Conservation (phyloP, 2,113 vertebrate genomes). For the Nycticryphes semicollaris region DNA sequence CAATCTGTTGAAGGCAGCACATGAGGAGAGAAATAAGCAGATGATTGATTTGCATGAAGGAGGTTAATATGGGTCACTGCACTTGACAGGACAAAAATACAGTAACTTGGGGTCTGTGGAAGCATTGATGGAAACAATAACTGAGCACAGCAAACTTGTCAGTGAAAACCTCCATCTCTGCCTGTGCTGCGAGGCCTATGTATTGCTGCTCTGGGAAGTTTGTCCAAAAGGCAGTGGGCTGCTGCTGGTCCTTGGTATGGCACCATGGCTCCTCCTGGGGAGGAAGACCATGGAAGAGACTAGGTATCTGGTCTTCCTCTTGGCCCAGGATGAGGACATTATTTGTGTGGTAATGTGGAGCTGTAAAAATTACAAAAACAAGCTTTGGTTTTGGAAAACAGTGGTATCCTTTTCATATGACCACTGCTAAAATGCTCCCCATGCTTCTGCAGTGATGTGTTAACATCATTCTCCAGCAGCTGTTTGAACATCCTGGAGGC, state of each 20-base stretch:
- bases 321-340: neutral
- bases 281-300: neutral
- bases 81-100: neutral
- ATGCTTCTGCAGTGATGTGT: neutral
- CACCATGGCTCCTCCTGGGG: accelerated
- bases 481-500: neutral
- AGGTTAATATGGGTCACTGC: neutral
- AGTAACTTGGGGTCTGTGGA: neutral
- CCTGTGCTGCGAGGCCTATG: neutral
- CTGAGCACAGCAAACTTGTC: accelerated
- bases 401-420: neutral
- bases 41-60: neutral
- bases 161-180: neutral
- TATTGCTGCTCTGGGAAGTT: neutral
- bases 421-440: neutral
- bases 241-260: neutral
- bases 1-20: neutral
- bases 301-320: neutral
- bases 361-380: neutral
- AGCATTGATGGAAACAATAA: neutral
- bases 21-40: neutral
- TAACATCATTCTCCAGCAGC: neutral
- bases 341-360: neutral
- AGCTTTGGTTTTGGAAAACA: neutral
- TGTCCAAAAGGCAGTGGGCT: neutral